These are phyloP conservation scores for Caiman crocodilus DNA, from an alignment of 2,797 vertebrate genomes.

Conservation along the genomic window DNA sequence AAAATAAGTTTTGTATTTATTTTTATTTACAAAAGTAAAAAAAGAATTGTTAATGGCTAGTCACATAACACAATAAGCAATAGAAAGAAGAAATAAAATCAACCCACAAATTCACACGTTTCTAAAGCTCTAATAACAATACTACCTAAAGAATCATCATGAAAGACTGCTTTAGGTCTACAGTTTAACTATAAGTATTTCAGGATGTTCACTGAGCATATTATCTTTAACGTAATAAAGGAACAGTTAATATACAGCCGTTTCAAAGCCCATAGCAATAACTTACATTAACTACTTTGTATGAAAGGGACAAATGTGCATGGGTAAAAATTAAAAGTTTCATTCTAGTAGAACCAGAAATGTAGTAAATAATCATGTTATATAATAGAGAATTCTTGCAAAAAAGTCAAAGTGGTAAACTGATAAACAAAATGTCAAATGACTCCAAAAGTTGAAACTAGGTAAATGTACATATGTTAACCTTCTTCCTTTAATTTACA, in stretches of 20 bases:
- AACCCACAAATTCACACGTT: neutral
- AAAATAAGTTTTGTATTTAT: neutral
- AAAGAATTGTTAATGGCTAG: neutral
- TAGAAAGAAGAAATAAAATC: neutral
- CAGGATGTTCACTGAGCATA: neutral
- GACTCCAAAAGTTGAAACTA: neutral
- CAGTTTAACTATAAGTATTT: neutral
- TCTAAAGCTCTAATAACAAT: neutral
- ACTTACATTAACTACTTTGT: neutral
- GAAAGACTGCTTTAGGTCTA: neutral
- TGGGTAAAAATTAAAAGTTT: neutral
- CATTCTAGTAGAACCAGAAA: neutral
- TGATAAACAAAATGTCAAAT: no score
- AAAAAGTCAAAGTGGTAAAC: no score
- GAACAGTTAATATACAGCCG: neutral
- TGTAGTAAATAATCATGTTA: neutral
- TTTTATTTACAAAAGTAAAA: neutral
- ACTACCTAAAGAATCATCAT: accelerated
- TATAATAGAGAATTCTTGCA: neutral
- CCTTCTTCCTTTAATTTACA: neutral
- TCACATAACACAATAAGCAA: neutral
- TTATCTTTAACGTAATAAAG: neutral
- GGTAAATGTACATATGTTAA: neutral
- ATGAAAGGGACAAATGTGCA: neutral
- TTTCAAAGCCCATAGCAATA: neutral